Evolutionary conservation across 2,888 invertebrate species (phyloP), one percentile per base, ranked within the genome.

Genomic region (Cylloceria caligata): DNA sequence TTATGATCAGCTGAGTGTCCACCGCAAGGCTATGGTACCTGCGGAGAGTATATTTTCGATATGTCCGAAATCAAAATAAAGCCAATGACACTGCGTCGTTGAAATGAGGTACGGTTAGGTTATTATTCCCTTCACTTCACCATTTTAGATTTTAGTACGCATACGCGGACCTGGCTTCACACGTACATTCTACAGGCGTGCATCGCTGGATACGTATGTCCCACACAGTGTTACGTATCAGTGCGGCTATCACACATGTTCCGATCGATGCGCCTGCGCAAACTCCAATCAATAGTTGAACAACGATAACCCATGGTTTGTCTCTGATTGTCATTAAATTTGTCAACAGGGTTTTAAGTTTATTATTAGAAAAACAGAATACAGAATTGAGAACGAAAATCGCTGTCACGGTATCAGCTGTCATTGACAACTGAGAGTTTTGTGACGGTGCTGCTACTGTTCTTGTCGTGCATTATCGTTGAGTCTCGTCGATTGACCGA

Each of bases 1-100:
- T 45, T 9, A 0, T 57, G 75, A 80, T 65, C 80, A 80, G 80
- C 80, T 80, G 80, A 80, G 68, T 47, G 78, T 42, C 57, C 39
- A 69, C 13, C 65, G 42, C 36, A 11, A 34, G 60, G n/a, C n/a
- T n/a, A n/a, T n/a, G n/a, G n/a, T n/a, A n/a, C n/a, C n/a, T n/a
- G n/a, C n/a, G n/a, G n/a, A n/a, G n/a, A n/a, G 21, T 21, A 27
- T 49, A 55, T 52, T 68, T 57, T 71, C 45, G 27, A 60, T 64
- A 24, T 19, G 39, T 57, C 19, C 19, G 45, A 68, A 81, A 77
- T 77, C 76, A 55, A 77, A 81, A 81, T 76, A 68, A 77, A 77
- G 55, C 68, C 77, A 55, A 49, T 69, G 68, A 74, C 77, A 47
- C 47, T 72, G 34, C 72, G 72, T 60, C 57, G 60, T 60, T 47